Conservation (phyloP, 2,113 vertebrate genomes). For the Sapajus apella region DNA sequence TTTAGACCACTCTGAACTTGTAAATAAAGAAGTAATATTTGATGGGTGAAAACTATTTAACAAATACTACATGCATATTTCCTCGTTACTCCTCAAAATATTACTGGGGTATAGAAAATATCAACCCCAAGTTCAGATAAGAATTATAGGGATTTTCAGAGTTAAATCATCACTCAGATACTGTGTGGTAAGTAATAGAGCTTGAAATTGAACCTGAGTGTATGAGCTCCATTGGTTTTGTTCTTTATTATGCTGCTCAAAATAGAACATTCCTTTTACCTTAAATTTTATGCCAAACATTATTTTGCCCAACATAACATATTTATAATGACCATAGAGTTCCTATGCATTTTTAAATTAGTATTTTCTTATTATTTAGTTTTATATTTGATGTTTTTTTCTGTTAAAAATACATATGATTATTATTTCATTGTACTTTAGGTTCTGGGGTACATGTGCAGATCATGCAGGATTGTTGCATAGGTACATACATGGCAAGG, state of each 20-base stretch:
- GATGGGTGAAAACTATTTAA: not conserved
- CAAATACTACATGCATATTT: not conserved
- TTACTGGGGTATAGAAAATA: not conserved
- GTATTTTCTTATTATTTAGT: not conserved
- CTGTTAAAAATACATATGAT: too few relatives aligned
- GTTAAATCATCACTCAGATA: not conserved
- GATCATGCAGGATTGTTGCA: too few relatives aligned
- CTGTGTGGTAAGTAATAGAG: not conserved
- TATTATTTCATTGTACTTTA: too few relatives aligned
- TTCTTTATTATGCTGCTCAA: not conserved
- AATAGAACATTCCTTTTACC: not conserved
- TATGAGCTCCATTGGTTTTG: accelerated
- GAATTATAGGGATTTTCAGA: not conserved
- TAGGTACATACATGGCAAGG: too few relatives aligned
- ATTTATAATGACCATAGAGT: not conserved
- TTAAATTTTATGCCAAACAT: not conserved
- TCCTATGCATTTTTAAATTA: not conserved
- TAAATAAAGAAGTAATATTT: not conserved
- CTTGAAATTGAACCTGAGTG: not conserved
- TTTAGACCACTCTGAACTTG: not conserved
- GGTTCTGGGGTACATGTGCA: too few relatives aligned
- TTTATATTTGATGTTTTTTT: not conserved
- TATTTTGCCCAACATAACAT: not conserved
- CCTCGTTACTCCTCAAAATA: not conserved
- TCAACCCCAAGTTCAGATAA: not conserved